Conservation (phyloP, 2,113 vertebrate genomes). For the Aegotheles bennettii region DNA sequence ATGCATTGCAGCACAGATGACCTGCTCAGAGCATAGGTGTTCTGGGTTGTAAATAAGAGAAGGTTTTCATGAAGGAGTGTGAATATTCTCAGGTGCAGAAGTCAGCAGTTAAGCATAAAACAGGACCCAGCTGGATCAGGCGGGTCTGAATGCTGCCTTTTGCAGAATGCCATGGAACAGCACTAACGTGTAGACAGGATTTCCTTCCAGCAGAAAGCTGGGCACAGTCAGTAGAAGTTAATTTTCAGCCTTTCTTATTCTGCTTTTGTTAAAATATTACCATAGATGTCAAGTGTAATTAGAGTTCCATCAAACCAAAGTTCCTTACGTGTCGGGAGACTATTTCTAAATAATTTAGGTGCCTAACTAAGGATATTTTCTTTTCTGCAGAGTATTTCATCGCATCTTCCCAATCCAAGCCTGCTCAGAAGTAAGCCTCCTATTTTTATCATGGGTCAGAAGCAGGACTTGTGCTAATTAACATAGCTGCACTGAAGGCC, state of each 20-base stretch:
- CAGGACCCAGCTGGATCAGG: rapidly evolving
- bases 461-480: not conserved
- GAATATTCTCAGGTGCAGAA: not conserved
- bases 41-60: not conserved
- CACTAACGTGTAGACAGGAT: not conserved
- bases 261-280: not conserved
- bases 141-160: not conserved
- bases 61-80: not conserved
- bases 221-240: not conserved
- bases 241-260: not conserved
- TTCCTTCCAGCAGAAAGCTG: not conserved
- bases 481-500: not conserved
- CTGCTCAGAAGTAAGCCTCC: conserved; percentile 1
- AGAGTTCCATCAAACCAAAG: not conserved
- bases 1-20: not conserved
- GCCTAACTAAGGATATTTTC: not conserved
- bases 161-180: not conserved
- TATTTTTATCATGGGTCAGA: not conserved
- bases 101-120: not conserved
- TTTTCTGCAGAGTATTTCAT: not conserved
- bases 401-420: not conserved
- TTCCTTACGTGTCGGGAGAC: not conserved
- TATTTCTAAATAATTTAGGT: not conserved
- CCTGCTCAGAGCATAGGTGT: not conserved
- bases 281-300: not conserved